These are phyloP conservation scores for Lophius piscatorius DNA, from an alignment of 2,113 vertebrate species.

Conservation along the genomic window DNA sequence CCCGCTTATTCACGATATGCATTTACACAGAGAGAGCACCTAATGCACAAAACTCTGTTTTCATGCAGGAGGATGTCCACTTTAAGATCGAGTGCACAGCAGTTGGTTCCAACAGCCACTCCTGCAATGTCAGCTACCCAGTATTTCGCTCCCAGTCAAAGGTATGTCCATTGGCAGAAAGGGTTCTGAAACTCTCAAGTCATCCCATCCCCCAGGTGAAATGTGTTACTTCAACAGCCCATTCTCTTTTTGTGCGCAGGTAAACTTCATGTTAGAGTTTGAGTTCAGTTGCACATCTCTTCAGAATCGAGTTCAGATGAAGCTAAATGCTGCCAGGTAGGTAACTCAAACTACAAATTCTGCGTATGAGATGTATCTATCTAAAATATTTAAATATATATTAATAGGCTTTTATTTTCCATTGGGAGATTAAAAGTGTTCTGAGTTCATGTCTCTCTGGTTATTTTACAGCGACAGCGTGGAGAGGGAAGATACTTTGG, in stretches of 20 bases:
- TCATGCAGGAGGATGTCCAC: slow-evolving; percentile 78
- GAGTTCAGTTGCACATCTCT: slow-evolving; percentile 91
- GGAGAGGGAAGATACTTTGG: slow-evolving; percentile 80
- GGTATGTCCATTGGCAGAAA: slow-evolving; percentile 64
- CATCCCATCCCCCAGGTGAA: slow-evolving; percentile 21
- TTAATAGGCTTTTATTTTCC: too few species aligned
- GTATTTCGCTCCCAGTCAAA: slow-evolving; percentile 88
- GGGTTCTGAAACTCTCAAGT: slow-evolving; percentile 3
- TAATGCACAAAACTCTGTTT: slow-evolving; percentile 3
- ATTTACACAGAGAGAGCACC: neutral
- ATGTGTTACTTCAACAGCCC: slow-evolving; percentile 21
- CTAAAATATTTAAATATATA: too few species aligned
- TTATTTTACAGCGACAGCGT: slow-evolving; percentile 83
- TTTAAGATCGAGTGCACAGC: slow-evolving; percentile 89
- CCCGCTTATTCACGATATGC: neutral
- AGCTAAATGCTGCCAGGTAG: slow-evolving; percentile 85
- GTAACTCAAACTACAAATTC: neutral
- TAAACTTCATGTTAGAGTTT: slow-evolving; percentile 89
- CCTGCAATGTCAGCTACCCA: slow-evolving; percentile 88
- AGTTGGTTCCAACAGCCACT: slow-evolving; percentile 75
- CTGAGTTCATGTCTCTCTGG: neutral
- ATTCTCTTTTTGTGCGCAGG: slow-evolving; percentile 69
- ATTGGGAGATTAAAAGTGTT: neutral
- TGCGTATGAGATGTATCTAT: too few species aligned
- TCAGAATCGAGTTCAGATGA: slow-evolving; percentile 82